Base-by-base conservation (phyloP, 2,797 vertebrate genomes). In the Geotrypetes seraphini region DNA sequence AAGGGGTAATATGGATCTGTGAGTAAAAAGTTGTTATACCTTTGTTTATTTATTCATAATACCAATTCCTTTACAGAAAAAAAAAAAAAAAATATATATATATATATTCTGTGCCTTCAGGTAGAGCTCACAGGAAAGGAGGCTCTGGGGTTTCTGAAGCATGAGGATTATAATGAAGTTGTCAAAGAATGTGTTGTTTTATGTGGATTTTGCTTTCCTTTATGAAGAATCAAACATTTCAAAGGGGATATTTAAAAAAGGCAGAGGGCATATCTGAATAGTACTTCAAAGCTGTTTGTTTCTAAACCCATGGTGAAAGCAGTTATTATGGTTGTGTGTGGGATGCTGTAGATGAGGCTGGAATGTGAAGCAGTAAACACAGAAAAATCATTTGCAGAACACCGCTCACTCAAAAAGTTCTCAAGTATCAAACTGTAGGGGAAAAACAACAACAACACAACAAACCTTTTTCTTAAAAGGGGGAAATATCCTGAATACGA, bases 281-380 rank as follows among this genome's bases (percentile, higher is more conserved):
- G 33, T 63, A 68, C 51, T 60, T 66, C 37, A 71, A 65, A 71
- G 52, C 31, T 24, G 13, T 28, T 30, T 58, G 26, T 60, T 69
- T 45, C 40, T 32, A 53, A 54, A 57, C 38, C 39, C 42, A 31
- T 39, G 32, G 53, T 57, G 52, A 42, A 64, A 51, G 52, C 12
- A 50, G 49, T 53, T 63, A 54, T 54, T 69, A 51, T 13, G 40
- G 34, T 47, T 49, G 34, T 43, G 47, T 54, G 29, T 57, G 40
- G 47, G 39, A 19, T 37, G 45, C 36, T 36, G 50, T 21, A 57
- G 61, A 54, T 19, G 25, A 61, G 56, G 13, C 3, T 33, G 48
- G 46, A 68, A 71, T 27, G 36, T 8, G 12, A 26, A 52, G 26
- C 28, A 63, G 49, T 55, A 57, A 63, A 43, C 43, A 52, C 21